These are phyloP conservation scores for Hydrozoanthus tunicans DNA, from an alignment of 64 coral and sea anemone genomes.

Conservation along the genomic window DNA sequence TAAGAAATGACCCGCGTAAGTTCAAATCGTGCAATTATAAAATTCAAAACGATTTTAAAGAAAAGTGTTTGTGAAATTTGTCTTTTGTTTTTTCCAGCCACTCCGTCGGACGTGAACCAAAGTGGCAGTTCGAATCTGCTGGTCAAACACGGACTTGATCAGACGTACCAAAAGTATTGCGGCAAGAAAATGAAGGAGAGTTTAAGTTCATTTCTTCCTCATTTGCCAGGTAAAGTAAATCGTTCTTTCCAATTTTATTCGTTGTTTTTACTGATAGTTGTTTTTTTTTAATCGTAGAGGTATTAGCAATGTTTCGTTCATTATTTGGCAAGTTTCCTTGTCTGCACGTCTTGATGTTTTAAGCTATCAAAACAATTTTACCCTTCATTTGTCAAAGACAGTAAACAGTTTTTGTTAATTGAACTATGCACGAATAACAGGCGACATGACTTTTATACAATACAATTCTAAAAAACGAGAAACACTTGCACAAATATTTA, in stretches of 20 bases:
- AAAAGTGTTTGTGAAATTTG: background rate
- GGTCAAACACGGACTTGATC: slow-evolving; percentile 91
- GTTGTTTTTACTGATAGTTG: background rate
- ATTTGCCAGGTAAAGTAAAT: slow-evolving; percentile 81
- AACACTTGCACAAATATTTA: too few relatives aligned
- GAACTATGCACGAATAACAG: too few relatives aligned
- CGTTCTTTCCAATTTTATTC: background rate
- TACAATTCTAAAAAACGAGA: too few relatives aligned
- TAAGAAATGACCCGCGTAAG: slow-evolving; percentile 83
- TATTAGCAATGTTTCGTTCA: too few relatives aligned
- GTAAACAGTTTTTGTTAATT: too few relatives aligned
- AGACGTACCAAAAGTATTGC: slow-evolving; percentile 94
- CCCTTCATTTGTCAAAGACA: too few relatives aligned
- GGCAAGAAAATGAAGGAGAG: slow-evolving; percentile 97
- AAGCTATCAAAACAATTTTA: too few relatives aligned
- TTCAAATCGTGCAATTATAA: background rate
- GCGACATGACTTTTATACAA: too few relatives aligned
- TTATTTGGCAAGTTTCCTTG: too few relatives aligned
- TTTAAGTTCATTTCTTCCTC: slow-evolving; percentile 91
- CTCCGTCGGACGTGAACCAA: slow-evolving; percentile 55
- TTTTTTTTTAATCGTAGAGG: too few relatives aligned
- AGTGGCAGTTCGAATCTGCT: slow-evolving; percentile 84
- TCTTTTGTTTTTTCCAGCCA: slow-evolving; percentile 44
- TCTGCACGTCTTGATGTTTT: too few relatives aligned
- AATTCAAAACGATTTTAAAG: background rate